These are phyloP conservation scores for Cynocephalus volans DNA, from an alignment of 2,113 vertebrate species.

Conservation along the genomic window DNA sequence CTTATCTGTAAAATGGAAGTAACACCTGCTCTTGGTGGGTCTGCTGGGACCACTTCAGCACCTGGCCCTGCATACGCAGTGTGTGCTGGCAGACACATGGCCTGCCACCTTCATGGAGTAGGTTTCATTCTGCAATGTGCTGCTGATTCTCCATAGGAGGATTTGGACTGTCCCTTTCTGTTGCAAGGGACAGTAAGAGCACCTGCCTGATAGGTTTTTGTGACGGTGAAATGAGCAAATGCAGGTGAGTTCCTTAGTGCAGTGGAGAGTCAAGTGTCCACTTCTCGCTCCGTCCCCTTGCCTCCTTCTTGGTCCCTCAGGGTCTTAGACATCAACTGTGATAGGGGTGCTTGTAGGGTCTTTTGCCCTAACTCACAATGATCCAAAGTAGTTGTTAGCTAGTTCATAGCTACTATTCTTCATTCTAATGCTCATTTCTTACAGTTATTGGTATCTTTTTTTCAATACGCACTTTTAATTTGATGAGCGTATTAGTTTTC, in stretches of 20 bases:
- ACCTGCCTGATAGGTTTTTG: fast-evolving
- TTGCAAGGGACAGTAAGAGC: too few species aligned
- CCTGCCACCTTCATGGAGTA: fast-evolving
- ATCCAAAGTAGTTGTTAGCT: background rate
- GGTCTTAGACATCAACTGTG: background rate
- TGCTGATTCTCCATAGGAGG: fast-evolving
- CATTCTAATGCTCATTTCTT: background rate
- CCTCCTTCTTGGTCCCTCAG: background rate
- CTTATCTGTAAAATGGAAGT: fast-evolving
- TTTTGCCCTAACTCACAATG: fast-evolving
- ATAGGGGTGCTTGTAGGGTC: background rate
- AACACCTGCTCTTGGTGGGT: fast-evolving
- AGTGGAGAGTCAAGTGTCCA: fast-evolving
- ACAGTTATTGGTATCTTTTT: background rate
- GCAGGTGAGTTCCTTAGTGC: background rate
- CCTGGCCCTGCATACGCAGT: too few species aligned
- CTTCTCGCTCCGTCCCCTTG: fast-evolving
- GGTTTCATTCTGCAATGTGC: fast-evolving
- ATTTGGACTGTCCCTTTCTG: background rate
- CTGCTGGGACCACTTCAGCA: fast-evolving
- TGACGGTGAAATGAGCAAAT: background rate
- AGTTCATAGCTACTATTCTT: fast-evolving
- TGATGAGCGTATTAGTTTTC: background rate
- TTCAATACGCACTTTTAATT: background rate
- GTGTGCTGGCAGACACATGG: fast-evolving